Evolutionary conservation across 2,797 vertebrate species (phyloP).

Genomic region (Acrossocheilus wenchowensis): DNA sequence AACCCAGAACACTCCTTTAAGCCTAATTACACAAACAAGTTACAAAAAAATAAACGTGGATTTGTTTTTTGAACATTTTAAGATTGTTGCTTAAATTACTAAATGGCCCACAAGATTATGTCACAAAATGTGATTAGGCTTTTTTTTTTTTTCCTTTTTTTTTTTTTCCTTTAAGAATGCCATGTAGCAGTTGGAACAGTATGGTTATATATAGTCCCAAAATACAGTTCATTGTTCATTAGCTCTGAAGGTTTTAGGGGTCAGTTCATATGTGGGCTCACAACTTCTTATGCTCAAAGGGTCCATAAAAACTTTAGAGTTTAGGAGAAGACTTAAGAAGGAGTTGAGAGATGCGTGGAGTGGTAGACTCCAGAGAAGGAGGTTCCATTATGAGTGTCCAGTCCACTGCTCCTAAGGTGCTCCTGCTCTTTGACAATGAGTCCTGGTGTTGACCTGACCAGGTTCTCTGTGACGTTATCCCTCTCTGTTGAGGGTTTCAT

Average conservation of each 20-base stretch:
- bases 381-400: conserved; percentile 65
- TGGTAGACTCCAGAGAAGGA: conserved; percentile 69
- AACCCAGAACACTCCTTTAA: conserved; percentile 28
- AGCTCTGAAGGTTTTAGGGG: conserved; percentile 29
- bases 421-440: conserved; percentile 73
- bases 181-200: conserved; percentile 19
- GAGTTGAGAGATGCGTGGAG: conserved; percentile 75
- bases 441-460: conserved; percentile 70
- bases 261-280: conserved; percentile 16
- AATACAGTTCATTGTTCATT: conserved; percentile 23
- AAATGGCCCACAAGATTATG: not conserved
- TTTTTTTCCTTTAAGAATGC: not conserved
- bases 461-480: conserved; percentile 71
- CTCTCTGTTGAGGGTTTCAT: conserved; percentile 65
- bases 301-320: conserved; percentile 33
- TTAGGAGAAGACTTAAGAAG: conserved; percentile 69
- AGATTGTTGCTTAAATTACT: conserved; percentile 24
- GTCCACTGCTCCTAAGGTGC: conserved; percentile 70
- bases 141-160: not conserved
- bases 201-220: not conserved
- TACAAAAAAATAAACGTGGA: conserved; percentile 4
- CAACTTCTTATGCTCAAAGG: conserved; percentile 22
- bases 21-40: not conserved
- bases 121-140: not conserved
- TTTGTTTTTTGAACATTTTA: conserved; percentile 5